Evolutionary conservation across 2,113 vertebrate genomes (phyloP), one percentile per base, ranked within the genome.

Genomic region (Oriolus oriolus): DNA sequence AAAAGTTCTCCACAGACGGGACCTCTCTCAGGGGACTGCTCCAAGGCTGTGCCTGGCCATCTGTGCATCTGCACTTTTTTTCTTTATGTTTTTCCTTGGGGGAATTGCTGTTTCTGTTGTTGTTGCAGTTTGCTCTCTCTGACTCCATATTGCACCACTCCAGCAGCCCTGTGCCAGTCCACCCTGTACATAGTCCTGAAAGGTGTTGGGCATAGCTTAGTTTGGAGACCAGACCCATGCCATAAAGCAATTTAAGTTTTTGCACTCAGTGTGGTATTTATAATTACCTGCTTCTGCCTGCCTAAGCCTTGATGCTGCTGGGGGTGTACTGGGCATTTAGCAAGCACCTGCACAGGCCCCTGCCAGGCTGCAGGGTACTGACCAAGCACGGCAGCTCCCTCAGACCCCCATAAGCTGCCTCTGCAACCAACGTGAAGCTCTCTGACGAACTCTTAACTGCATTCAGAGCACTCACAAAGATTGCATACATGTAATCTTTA

Each of bases 391-490:
- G 1, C 28, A 12, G 26, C 26, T 66, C 28, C 23, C 23, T 45
- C 41, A 57, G 52, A n/a, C 2, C 21, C 26, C 50, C 17, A 4
- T 3, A 31, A 83, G 20, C 41, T 69, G 26, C 30, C 30, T 47
- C 70, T 85, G 39, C 26, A 54, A 19, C 18, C 3, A 0, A 1
- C 0, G 0, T 24, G 65, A 13, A 47, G 9, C 33, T 78, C 71
- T 49, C 69, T 70, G 30, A 39, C 1, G 1, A 63, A 8, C 3
- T 63, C 45, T 8, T 8, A 35, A 7, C n/a, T 41, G 19, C 61
- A 14, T 41, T 26, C n/a, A 85, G n/a, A 68, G 42, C 33, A 47
- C 30, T n/a, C 57, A 60, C 24, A 2, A 60, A 47, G 15, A 52
- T 26, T 49, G 15, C n/a, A 71, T 16, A 37, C 9, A 2, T 2